Evolutionary conservation across 2,888 invertebrate species (phyloP), one percentile per base, ranked within the genome.

Genomic region (Lithophane socia): DNA sequence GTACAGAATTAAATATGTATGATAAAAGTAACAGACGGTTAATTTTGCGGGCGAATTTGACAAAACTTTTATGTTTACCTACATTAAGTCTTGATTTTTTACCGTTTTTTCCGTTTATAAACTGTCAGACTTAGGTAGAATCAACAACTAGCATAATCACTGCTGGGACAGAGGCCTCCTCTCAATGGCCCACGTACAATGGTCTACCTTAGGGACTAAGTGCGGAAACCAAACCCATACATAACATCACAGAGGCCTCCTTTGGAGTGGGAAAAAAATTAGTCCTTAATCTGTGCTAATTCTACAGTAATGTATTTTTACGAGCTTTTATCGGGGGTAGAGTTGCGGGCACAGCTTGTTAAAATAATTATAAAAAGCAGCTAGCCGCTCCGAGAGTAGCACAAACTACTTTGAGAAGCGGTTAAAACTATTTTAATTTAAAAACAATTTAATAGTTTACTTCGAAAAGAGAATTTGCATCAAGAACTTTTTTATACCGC

Each of bases 391-490:
- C 29, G 44, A 66, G 44, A 60, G 65, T 37, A 13, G 29, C 67
- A 61, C 60, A 79, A 68, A 61, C 61, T 65, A n/a, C 21, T 77
- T 54, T 78, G 1, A 54, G 8, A 60, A 42, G 18, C 24, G 13
- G 8, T n/a, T 61, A 21, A 9, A 47, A 78, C 44, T 42, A 63
- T 68, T 80, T 37, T 21, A 54, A 66, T 66, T 60, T 42, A 13
- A 42, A 65, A 78, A n/a, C 47, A 47, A 47, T 61, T 42, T 21
- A 24, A 12, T 24, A 54, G 9, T 24, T 47, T 1, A 24, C 2
- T 72, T 80, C 18, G 0, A 61, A 66, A 72, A 49, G n/a, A 73
- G 54, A 67, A 79, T 64, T 56, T 66, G 18, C 29, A 80, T 54
- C 47, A 54, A 52, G 58, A 24, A 47, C 24, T 44, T 64, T 64